Evolutionary conservation across 2,888 invertebrate genomes (phyloP).

Genomic region (Crossocerus cetratus): DNA sequence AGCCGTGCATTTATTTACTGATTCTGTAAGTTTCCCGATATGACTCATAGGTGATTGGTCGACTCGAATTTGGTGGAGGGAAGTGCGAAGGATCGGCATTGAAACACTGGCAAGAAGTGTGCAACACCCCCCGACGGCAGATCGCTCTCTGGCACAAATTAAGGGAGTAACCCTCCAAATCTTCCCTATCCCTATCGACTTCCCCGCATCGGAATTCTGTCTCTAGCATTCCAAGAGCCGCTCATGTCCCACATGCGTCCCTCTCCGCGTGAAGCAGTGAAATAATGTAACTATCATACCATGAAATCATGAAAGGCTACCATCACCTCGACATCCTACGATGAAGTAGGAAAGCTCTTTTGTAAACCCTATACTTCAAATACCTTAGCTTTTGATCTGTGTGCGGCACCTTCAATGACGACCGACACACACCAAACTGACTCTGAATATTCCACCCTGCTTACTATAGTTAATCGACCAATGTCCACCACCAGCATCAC

Average conservation of each 20-base stretch:
- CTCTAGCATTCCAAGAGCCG: conserved; percentile 50
- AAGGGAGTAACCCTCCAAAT: conserved; percentile 83
- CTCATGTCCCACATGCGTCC: conserved; percentile 37
- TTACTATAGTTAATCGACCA: background rate
- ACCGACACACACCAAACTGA: conserved; percentile 39
- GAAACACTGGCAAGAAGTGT: conserved; percentile 98
- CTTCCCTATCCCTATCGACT: conserved; percentile 35
- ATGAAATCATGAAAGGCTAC: conserved; percentile 1
- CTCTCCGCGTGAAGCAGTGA: no score
- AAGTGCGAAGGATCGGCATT: conserved; percentile 89
- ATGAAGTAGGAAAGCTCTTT: conserved; percentile 60
- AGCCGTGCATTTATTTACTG: background rate
- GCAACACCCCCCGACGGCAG: conserved; percentile 97
- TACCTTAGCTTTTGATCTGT: conserved; percentile 43
- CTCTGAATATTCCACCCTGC: background rate
- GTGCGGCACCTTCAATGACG: conserved; percentile 46
- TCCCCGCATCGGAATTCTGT: conserved; percentile 46
- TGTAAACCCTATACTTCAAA: conserved; percentile 60
- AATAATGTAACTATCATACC: background rate
- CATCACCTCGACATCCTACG: conserved; percentile 35
- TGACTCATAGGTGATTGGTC: conserved; percentile 90
- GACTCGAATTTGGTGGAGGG: conserved; percentile 92
- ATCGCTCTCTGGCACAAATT: conserved; percentile 99
- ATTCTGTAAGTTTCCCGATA: conserved; percentile 1
- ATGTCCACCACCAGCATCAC: conserved; percentile 2